Evolutionary conservation across 2,113 vertebrate genomes (phyloP).

Genomic region (Petrocephalus zakoni): DNA sequence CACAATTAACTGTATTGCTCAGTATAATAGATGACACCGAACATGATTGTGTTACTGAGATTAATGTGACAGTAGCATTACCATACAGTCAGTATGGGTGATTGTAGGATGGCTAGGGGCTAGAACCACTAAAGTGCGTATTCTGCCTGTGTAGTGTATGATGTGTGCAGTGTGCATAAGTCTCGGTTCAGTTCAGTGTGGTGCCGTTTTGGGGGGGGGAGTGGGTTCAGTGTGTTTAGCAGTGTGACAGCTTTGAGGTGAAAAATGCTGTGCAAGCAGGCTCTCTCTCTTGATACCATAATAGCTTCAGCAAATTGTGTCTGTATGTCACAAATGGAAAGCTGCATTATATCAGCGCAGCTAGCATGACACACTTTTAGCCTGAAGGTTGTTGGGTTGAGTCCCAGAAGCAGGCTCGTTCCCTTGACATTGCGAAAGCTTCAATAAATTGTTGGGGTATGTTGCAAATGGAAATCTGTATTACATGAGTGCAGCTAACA

Average conservation of each 20-base stretch:
- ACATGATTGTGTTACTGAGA: neutral
- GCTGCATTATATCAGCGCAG: neutral
- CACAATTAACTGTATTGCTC: neutral
- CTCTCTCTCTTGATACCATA: neutral
- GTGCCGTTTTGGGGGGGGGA: neutral
- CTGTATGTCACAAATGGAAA: constrained; percentile 38
- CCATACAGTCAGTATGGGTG: neutral
- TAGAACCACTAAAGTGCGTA: neutral
- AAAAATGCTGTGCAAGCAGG: neutral
- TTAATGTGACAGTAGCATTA: neutral
- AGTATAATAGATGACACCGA: neutral
- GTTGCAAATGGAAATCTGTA: constrained; percentile 40
- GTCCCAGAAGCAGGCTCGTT: neutral
- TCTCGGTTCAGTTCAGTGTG: neutral
- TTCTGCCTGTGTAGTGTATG: neutral
- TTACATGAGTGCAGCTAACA: neutral
- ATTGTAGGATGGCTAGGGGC: neutral
- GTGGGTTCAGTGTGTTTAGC: neutral
- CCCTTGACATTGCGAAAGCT: constrained; percentile 34
- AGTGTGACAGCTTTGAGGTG: neutral
- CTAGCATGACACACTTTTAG: neutral
- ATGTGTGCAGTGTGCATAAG: neutral
- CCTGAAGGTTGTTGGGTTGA: neutral
- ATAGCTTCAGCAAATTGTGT: neutral
- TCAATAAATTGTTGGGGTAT: constrained; percentile 23